phyloP scores from a whole-genome alignment of 1,140 invertebrate species.

The Saccostrea cuccullata region DNA sequence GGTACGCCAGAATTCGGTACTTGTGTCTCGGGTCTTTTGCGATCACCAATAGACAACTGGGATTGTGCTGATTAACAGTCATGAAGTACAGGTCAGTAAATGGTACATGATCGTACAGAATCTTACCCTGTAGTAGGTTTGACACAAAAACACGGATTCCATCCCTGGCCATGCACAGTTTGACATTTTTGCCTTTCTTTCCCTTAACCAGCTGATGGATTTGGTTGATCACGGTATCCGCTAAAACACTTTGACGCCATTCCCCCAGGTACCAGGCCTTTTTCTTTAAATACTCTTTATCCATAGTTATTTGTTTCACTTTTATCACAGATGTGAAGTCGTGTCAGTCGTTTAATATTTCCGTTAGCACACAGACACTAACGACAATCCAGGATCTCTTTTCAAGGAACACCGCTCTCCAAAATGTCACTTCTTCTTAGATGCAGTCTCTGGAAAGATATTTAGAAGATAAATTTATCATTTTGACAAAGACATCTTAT shows the following conservation, averaged over 20 bases:
- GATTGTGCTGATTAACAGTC: conserved; percentile 60
- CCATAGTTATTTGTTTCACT: conserved; percentile 43
- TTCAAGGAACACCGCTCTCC: not conserved
- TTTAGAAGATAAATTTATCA: conserved; percentile 18
- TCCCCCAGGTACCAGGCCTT: conserved; percentile 61
- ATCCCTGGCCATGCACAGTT: conserved; percentile 51
- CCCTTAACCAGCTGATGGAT: conserved; percentile 48
- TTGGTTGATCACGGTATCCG: conserved; percentile 61
- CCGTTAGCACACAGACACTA: not conserved
- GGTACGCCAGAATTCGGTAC: conserved; percentile 61
- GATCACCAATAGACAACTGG: conserved; percentile 63
- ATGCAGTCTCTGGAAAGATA: conserved; percentile 17
- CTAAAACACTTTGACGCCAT: conserved; percentile 62
- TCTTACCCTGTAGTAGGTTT: conserved; percentile 53
- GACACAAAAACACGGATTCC: conserved; percentile 56
- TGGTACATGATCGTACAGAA: conserved; percentile 41
- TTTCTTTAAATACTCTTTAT: conserved; percentile 42
- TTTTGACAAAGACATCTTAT: conserved; percentile 21
- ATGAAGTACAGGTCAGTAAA: conserved; percentile 58
- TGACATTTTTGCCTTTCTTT: conserved; percentile 63
- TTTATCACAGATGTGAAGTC: not conserved
- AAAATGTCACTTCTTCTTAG: conserved; percentile 2
- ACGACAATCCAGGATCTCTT: not conserved
- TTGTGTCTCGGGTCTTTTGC: conserved; percentile 53
- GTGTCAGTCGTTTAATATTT: not conserved